A percentile compares a stretch with the other conserved stretches of the same genome.
Conservation (phyloP, 2,113 vertebrate genomes). For the Tupaia chinensis region DNA sequence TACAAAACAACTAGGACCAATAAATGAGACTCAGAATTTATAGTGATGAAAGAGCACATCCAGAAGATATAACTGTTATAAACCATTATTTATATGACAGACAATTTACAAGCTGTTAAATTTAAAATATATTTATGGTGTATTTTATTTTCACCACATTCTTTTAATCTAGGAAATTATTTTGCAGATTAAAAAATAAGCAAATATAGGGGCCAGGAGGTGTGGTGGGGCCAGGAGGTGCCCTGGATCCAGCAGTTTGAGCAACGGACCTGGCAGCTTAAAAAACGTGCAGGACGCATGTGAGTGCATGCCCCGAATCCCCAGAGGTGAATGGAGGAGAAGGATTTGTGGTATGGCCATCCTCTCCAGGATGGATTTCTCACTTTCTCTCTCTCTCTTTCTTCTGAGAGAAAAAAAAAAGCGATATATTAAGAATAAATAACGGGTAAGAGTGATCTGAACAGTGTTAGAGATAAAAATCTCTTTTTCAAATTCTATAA, state of each 20-base stretch:
- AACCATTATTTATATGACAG: neutral
- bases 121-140: neutral
- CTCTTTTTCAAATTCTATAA: neutral
- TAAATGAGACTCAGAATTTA: slow-evolving; percentile 17
- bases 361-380: too few relatives aligned
- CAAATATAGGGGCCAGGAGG: neutral
- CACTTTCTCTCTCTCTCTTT: too few relatives aligned
- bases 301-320: too few relatives aligned
- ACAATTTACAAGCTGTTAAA: neutral
- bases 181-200: neutral
- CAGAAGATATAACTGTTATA: neutral
- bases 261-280: too few relatives aligned
- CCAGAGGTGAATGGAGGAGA: too few relatives aligned
- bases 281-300: too few relatives aligned
- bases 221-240: too few relatives aligned
- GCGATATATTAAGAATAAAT: neutral
- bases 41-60: neutral
- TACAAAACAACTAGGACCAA: neutral
- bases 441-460: neutral
- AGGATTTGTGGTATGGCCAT: too few relatives aligned
- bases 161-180: neutral
- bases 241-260: too few relatives aligned
- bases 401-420: neutral
- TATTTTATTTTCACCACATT: neutral
- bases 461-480: neutral